These are phyloP conservation scores for Macrochelys suwanniensis DNA, from an alignment of 2,797 vertebrate genomes.

Conservation along the genomic window DNA sequence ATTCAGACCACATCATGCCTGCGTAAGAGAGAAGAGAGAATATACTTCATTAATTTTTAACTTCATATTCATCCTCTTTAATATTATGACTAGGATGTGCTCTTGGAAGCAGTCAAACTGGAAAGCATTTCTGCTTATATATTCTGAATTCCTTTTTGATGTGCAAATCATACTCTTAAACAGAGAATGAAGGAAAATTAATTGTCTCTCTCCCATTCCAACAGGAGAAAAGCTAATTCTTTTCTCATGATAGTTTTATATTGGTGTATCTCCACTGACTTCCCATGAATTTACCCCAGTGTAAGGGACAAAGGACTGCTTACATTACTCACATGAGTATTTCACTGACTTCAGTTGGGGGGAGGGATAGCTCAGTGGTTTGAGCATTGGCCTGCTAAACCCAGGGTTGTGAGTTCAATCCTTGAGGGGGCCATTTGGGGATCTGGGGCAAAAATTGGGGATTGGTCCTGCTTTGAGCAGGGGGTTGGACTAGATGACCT, in stretches of 20 bases:
- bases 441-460: too few species aligned
- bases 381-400: too few species aligned
- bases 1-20: conserved; percentile 99
- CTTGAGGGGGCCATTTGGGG: too few species aligned
- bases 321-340: neutral
- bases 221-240: neutral
- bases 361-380: too few species aligned
- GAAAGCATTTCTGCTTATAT: conserved; percentile 4
- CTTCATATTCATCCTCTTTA: accelerated
- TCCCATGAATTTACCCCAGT: neutral
- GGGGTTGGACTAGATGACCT: too few species aligned
- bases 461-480: too few species aligned
- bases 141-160: neutral
- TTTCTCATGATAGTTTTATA: neutral
- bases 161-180: neutral
- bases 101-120: neutral
- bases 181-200: neutral
- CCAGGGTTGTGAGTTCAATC: too few species aligned
- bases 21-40: conserved; percentile 51
- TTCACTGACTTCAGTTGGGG: neutral
- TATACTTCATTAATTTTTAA: neutral
- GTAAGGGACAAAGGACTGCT: neutral
- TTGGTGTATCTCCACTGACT: neutral
- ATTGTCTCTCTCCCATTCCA: neutral
- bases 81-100: neutral